These are phyloP conservation scores for Epinotia bilunana DNA, from an alignment of 2,888 invertebrate genomes.

Conservation along the genomic window DNA sequence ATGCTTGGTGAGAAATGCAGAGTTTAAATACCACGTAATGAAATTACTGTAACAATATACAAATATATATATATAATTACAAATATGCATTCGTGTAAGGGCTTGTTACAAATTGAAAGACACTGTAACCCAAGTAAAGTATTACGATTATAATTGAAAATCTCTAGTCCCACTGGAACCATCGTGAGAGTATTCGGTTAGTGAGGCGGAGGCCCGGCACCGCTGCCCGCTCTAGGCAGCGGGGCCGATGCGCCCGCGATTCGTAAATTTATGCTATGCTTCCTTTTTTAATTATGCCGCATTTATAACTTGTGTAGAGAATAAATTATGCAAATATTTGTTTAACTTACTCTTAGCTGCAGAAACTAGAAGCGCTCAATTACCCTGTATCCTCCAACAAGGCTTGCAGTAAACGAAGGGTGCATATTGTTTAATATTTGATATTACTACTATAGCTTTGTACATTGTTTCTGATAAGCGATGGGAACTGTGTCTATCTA, in stretches of 20 bases:
- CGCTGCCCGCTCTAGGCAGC: conserved; percentile 47
- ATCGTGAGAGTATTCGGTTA: conserved; percentile 74
- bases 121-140: conserved; percentile 86
- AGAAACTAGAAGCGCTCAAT: conserved; percentile 83
- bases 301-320: conserved; percentile 81
- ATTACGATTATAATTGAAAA: conserved; percentile 86
- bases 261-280: conserved; percentile 76
- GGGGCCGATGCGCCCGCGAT: conserved; percentile 52
- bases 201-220: conserved; percentile 55
- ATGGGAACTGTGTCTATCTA: conserved; percentile 89
- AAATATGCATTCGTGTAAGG: conserved; percentile 86
- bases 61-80: conserved; percentile 80
- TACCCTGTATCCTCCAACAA: conserved; percentile 82
- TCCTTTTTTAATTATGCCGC: conserved; percentile 77
- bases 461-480: conserved; percentile 89
- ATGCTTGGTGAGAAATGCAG: conserved; percentile 78
- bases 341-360: conserved; percentile 80
- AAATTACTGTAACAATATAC: conserved; percentile 84
- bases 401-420: conserved; percentile 85
- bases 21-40: conserved; percentile 80
- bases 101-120: conserved; percentile 85
- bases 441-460: conserved; percentile 88
- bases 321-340: conserved; percentile 79
- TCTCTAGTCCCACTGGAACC: conserved; percentile 88
- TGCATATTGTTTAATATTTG: conserved; percentile 85